phyloP scores from a whole-genome alignment of 1,140 invertebrate genomes.

The Temnothorax curvispinosus region DNA sequence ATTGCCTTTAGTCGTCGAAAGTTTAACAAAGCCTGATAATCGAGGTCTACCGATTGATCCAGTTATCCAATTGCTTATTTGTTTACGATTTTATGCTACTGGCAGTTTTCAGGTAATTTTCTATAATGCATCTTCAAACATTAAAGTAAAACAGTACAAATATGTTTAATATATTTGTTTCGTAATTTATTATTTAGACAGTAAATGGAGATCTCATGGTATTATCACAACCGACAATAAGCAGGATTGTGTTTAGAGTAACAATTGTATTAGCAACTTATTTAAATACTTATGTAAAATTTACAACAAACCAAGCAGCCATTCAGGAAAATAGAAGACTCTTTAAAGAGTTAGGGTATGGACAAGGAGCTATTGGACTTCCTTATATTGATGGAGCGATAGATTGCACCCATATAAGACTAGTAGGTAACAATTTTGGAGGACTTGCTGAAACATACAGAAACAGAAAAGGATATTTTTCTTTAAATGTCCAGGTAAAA shows the following conservation, averaged over 20 bases:
- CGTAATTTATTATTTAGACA: background rate
- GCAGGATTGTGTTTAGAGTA: constrained; percentile 9
- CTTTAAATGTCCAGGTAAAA: constrained; percentile 60
- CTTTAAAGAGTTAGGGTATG: constrained; percentile 55
- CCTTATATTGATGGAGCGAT: constrained; percentile 15
- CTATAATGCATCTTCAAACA: too few relatives aligned
- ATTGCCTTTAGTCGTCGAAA: too few relatives aligned
- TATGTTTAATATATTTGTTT: background rate
- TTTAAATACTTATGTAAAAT: constrained; percentile 4
- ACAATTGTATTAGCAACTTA: background rate
- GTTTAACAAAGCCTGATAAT: too few relatives aligned
- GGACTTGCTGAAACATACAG: constrained; percentile 53
- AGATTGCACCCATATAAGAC: constrained; percentile 64
- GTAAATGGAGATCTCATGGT: constrained; percentile 3
- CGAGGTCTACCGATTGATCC: too few relatives aligned
- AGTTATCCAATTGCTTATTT: too few relatives aligned
- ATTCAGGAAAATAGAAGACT: constrained; percentile 49
- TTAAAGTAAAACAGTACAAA: too few relatives aligned
- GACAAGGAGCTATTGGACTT: constrained; percentile 63
- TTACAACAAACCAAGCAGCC: background rate
- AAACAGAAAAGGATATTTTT: constrained; percentile 24
- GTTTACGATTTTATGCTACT: too few relatives aligned
- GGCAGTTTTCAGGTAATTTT: too few relatives aligned
- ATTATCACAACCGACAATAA: constrained; percentile 2
- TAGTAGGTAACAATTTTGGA: constrained; percentile 53